A percentile compares a stretch with the other conserved stretches of the same genome.
Evolutionary conservation across 2,888 invertebrate genomes (phyloP).

Genomic region (Polyommatus icarus): DNA sequence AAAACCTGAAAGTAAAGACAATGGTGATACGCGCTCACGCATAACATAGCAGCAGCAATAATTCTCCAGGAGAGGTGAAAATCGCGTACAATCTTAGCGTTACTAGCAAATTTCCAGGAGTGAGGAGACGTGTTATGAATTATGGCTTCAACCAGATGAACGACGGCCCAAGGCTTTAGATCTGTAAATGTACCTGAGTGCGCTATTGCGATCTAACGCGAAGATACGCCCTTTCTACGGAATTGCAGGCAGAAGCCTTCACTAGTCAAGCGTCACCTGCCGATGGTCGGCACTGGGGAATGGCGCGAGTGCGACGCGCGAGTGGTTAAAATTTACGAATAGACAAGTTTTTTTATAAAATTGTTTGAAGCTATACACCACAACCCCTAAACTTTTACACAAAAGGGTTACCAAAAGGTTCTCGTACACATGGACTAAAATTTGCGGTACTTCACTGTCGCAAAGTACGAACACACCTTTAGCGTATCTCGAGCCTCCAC

Average conservation of each 20-base stretch:
- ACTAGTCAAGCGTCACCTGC: no score
- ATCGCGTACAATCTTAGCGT: no score
- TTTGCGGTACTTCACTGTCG: not conserved
- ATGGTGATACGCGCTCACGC: not conserved
- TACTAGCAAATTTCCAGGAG: no score
- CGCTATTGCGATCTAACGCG: not conserved
- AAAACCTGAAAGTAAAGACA: not conserved
- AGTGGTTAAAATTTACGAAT: no score
- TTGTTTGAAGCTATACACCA: not conserved
- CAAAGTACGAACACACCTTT: conserved; percentile 1
- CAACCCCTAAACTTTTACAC: not conserved
- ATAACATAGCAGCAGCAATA: not conserved
- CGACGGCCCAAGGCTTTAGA: not conserved
- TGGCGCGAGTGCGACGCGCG: no score
- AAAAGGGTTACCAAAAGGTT: not conserved
- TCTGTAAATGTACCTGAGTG: not conserved
- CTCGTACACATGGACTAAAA: not conserved
- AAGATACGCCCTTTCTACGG: not conserved
- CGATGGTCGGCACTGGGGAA: no score
- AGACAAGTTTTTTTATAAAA: not conserved
- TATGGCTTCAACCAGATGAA: not conserved
- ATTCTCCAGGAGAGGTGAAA: no score
- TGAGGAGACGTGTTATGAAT: no score
- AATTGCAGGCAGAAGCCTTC: not conserved
- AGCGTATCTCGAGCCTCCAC: conserved; percentile 43